These are phyloP conservation scores for Chrysomela aeneicollis DNA, from an alignment of 2,888 invertebrate genomes.

Conservation along the genomic window DNA sequence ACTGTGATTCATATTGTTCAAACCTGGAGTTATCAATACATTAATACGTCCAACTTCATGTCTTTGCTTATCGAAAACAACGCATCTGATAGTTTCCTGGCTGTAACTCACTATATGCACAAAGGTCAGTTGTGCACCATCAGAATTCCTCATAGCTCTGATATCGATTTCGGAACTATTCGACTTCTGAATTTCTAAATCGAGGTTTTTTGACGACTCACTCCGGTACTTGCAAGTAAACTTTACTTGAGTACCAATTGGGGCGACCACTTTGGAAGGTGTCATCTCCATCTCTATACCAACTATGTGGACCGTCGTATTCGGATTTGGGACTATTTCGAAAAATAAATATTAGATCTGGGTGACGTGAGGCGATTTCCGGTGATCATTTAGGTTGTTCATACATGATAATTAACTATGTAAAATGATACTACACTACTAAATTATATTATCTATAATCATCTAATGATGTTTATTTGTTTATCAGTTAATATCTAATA, in stretches of 20 bases:
- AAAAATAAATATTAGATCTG: conserved; percentile 23
- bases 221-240: conserved; percentile 65
- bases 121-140: conserved; percentile 49
- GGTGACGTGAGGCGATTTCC: background rate
- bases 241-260: conserved; percentile 57
- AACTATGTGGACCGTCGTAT: conserved; percentile 24
- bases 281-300: conserved; percentile 59
- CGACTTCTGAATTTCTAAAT: conserved; percentile 42
- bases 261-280: conserved; percentile 60
- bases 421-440: too few species aligned
- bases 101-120: conserved; percentile 54
- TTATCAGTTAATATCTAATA: too few species aligned
- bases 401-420: too few species aligned
- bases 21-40: conserved; percentile 46
- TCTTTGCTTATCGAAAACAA: conserved; percentile 38
- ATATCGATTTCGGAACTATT: conserved; percentile 34
- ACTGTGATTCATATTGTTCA: conserved; percentile 39
- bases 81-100: conserved; percentile 42
- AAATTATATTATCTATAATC: too few species aligned
- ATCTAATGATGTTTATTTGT: too few species aligned
- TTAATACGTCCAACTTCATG: conserved; percentile 39
- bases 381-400: background rate
- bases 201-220: conserved; percentile 38
- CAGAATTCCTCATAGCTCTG: conserved; percentile 29
- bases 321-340: conserved; percentile 22